A percentile compares a stretch with the other conserved stretches of the same genome.
These are phyloP conservation scores for Pedionomus torquatus DNA, from an alignment of 2,113 vertebrate species.

Conservation along the genomic window DNA sequence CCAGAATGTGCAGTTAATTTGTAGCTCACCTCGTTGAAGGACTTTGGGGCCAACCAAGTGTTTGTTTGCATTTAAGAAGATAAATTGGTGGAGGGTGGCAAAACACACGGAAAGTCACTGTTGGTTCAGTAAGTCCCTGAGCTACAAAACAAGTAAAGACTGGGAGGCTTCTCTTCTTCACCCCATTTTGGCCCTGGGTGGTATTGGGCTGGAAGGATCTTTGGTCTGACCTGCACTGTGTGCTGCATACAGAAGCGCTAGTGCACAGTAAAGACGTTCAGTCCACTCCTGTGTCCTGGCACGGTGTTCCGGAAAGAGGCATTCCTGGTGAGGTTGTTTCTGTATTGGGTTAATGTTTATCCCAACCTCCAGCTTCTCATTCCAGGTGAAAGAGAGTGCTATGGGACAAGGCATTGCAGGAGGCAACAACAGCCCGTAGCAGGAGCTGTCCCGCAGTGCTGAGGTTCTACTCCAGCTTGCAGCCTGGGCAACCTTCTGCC, in stretches of 20 bases:
- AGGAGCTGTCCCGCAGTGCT: background rate
- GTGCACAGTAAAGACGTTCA: background rate
- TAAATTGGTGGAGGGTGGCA: background rate
- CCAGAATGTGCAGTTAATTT: background rate
- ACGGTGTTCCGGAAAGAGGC: background rate
- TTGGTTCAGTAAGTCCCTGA: background rate
- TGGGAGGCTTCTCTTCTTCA: background rate
- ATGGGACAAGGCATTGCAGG: background rate
- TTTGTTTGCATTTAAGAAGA: background rate
- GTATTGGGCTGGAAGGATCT: background rate
- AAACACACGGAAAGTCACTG: background rate
- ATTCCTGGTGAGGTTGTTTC: background rate
- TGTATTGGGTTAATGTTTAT: slow-evolving; percentile 13
- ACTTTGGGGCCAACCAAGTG: background rate
- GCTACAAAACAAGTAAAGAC: background rate
- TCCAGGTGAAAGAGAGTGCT: background rate
- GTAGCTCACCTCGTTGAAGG: background rate
- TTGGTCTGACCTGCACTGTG: background rate
- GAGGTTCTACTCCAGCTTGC: background rate
- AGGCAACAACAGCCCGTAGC: background rate
- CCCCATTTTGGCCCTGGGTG: background rate
- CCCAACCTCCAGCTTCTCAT: background rate
- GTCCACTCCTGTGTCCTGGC: background rate
- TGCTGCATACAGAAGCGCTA: background rate
- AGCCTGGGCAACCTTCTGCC: background rate